Evolutionary conservation across 1,140 invertebrate species (phyloP), one percentile per base, ranked within the genome.

Genomic region (Saccostrea echinata): DNA sequence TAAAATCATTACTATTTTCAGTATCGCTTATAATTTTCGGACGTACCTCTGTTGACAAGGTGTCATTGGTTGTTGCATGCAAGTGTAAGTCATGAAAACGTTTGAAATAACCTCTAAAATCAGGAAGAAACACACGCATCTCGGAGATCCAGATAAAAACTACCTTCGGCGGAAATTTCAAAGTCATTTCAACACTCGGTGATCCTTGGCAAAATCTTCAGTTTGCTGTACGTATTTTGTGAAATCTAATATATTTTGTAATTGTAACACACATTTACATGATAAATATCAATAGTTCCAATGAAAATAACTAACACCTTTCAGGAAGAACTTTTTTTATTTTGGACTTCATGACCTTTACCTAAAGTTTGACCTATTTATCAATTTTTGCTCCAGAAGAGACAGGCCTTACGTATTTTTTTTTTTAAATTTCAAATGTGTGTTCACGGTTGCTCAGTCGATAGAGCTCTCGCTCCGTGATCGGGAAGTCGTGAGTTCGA

Each of bases 21-120:
- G n/a, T 61, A 13, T 61, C 57, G 18, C n/a, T 18, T 61, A 8
- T 61, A 13, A 13, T 8, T 61, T 61, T 61, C 18, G 0, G 18
- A 61, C 16, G 57, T 61, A 61, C 57, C 57, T 24, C 8, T 24
- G n/a, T n/a, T 18, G 13, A n/a, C 18, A 61, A 61, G 57, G 12
- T 61, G 18, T 24, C 18, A n/a, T 61, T 18, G 57, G 18, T 61
- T 24, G 18, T 61, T 61, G 18, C 57, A n/a, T 61, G 8, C 57
- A 61, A 18, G 57, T 24, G 1, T 4, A 24, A 61, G 57, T 61
- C 57, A 24, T 16, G 13, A 61, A 61, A 61, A 61, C 57, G 57
- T 61, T 61, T 61, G 57, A 61, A 61, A 61, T 61, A 61, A 61
- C 57, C 57, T 24, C 57, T 61, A 61, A 61, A 24, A 61, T 61